A percentile compares a stretch with the other conserved stretches of the same genome.
phyloP scores from a whole-genome alignment of 2,113 vertebrate genomes.

The Ciconia stormi region DNA sequence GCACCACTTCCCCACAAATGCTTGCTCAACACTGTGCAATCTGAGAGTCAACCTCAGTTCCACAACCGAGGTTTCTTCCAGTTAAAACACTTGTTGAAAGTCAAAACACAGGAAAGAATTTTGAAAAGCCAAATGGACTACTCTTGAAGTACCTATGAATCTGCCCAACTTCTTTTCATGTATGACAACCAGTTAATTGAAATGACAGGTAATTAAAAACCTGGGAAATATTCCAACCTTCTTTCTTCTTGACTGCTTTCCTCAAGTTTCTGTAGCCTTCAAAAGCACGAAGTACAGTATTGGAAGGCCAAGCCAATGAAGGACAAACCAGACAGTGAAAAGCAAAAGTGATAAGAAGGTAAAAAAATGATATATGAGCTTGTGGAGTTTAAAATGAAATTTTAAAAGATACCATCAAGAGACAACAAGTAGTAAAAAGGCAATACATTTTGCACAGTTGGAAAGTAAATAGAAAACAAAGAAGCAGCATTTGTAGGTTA shows the following conservation, averaged over 20 bases:
- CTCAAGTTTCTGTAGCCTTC: slow-evolving; percentile 91
- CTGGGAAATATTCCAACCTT: slow-evolving; percentile 91
- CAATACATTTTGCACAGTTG: slow-evolving; percentile 71
- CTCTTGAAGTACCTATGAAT: slow-evolving; percentile 18
- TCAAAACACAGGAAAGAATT: background rate
- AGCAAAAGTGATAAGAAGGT: slow-evolving; percentile 78
- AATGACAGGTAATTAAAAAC: slow-evolving; percentile 79
- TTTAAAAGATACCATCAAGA: slow-evolving; percentile 75
- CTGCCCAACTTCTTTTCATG: slow-evolving; percentile 48
- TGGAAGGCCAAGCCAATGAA: slow-evolving; percentile 82
- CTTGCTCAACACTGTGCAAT: background rate
- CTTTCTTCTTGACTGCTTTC: slow-evolving; percentile 84
- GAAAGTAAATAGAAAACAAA: slow-evolving; percentile 67
- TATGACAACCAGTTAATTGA: slow-evolving; percentile 72
- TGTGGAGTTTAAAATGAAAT: slow-evolving; percentile 73
- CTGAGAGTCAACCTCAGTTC: background rate
- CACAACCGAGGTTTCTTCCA: background rate
- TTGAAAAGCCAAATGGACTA: background rate
- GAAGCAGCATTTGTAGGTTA: slow-evolving; percentile 21
- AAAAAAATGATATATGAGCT: slow-evolving; percentile 80
- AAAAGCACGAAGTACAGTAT: slow-evolving; percentile 79
- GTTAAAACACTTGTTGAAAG: background rate
- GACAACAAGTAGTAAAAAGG: slow-evolving; percentile 75
- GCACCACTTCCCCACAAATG: background rate
- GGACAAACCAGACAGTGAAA: slow-evolving; percentile 81